Percentiles rank a stretch among this genome's conserved stretches.
phyloP scores from a whole-genome alignment of 2,888 invertebrate genomes.

The Crematogaster levior region DNA sequence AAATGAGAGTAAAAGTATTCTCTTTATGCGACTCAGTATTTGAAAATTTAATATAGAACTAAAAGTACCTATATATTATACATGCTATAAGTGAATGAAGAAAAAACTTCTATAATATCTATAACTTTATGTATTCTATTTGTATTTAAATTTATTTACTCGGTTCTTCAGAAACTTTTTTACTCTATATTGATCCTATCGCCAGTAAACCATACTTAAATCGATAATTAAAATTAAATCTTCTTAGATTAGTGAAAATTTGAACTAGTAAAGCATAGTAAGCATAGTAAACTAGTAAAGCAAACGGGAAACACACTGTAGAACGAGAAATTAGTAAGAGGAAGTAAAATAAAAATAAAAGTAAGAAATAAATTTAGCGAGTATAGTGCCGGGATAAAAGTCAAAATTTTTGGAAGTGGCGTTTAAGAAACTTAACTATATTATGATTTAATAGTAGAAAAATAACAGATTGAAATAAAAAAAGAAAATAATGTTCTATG shows the following conservation, averaged over 20 bases:
- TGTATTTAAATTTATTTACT: constrained; percentile 10
- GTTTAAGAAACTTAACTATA: no score
- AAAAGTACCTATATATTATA: not conserved
- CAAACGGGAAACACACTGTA: not conserved
- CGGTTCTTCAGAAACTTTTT: not conserved
- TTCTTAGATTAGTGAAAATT: not conserved
- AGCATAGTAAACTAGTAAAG: no score
- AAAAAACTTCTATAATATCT: not conserved
- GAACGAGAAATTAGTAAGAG: not conserved
- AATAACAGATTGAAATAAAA: not conserved
- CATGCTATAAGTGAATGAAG: not conserved
- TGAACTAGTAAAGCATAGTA: not conserved
- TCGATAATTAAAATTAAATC: not conserved
- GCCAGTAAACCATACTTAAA: not conserved
- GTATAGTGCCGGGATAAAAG: not conserved
- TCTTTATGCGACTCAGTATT: not conserved
- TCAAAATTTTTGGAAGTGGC: not conserved
- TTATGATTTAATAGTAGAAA: not conserved
- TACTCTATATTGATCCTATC: not conserved
- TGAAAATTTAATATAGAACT: not conserved
- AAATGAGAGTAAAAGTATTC: not conserved
- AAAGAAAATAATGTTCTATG: not conserved
- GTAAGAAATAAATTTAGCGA: not conserved
- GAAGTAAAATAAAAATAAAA: not conserved
- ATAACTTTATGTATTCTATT: not conserved